These are phyloP conservation scores for Hypothenemus hampei DNA, from an alignment of 1,140 invertebrate genomes.

Conservation along the genomic window DNA sequence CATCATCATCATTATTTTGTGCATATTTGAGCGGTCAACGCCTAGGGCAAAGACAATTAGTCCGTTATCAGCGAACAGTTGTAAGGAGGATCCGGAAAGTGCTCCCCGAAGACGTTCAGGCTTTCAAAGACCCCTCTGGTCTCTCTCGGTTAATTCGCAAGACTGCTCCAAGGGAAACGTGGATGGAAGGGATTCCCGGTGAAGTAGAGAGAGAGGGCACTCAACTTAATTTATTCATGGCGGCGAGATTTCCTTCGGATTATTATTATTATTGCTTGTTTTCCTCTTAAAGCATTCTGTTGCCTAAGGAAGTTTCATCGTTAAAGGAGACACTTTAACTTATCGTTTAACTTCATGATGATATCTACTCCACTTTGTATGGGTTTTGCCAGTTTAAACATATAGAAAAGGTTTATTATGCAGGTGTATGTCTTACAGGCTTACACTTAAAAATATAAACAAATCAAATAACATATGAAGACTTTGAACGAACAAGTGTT, in stretches of 20 bases:
- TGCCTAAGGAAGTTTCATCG: conserved; percentile 23
- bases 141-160: conserved; percentile 18
- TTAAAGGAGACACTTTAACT: no score
- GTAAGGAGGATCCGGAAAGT: conserved; percentile 24
- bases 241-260: conserved; percentile 19
- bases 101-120: conserved; percentile 17
- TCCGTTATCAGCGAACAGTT: conserved; percentile 21
- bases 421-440: no score
- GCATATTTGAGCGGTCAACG: conserved; percentile 20
- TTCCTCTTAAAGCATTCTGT: conserved; percentile 18
- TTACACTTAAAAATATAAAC: no score
- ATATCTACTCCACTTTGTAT: no score
- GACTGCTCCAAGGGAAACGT: conserved; percentile 21
- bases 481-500: no score
- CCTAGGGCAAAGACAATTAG: conserved; percentile 19
- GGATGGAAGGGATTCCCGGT: no score
- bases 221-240: conserved; percentile 28
- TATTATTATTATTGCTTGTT: no score
- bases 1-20: conserved; percentile 12
- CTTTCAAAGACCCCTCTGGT: conserved; percentile 4
- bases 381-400: no score
- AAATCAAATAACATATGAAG: no score
- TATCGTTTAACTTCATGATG: no score
- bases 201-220: no score
- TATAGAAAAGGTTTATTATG: no score